phyloP scores from a whole-genome alignment of 2,797 vertebrate species.

The Acanthiza pusilla region DNA sequence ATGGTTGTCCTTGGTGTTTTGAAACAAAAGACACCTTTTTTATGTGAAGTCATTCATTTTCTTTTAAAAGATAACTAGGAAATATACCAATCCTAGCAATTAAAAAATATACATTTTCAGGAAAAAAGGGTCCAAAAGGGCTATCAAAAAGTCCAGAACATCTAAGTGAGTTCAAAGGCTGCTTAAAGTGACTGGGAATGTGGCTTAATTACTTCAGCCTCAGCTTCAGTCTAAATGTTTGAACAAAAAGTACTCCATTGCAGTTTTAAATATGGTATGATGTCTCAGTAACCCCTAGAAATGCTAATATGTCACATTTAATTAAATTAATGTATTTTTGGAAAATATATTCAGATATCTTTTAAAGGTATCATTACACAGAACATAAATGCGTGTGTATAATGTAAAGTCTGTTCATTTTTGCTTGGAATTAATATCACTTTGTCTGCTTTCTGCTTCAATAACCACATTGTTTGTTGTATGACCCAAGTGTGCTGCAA shows the following conservation, averaged over 20 bases:
- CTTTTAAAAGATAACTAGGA: neutral
- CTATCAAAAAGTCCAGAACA: neutral
- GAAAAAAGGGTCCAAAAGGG: neutral
- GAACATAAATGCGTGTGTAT: neutral
- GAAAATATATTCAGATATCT: neutral
- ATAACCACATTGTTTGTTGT: neutral
- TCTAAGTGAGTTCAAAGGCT: neutral
- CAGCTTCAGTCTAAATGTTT: neutral
- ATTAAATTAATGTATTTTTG: neutral
- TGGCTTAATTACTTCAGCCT: neutral
- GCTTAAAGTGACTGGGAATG: neutral
- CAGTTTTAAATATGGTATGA: neutral
- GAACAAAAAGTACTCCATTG: neutral
- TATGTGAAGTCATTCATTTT: neutral
- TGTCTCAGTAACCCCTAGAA: neutral
- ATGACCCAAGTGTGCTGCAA: neutral
- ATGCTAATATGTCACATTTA: neutral
- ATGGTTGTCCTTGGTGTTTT: neutral
- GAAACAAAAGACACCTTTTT: neutral
- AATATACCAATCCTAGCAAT: neutral
- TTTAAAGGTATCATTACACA: neutral
- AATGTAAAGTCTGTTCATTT: neutral
- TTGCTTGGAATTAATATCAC: neutral
- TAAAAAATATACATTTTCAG: neutral
- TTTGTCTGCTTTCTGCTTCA: neutral